Percentiles rank a stretch among this genome's conserved stretches.
Evolutionary conservation across 2,888 invertebrate genomes (phyloP).

Genomic region (Drosophila robusta): DNA sequence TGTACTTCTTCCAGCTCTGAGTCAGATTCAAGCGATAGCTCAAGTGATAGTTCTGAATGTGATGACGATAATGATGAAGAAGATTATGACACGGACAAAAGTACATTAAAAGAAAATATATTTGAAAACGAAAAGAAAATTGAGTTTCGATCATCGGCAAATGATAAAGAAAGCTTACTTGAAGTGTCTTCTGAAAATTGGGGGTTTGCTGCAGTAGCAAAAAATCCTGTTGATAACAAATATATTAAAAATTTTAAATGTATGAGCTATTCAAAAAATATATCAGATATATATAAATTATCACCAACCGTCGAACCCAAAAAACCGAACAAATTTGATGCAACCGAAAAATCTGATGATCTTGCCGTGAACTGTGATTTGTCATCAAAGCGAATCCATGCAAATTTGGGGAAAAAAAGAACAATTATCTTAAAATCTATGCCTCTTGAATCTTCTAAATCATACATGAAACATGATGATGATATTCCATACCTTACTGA

Average conservation of each 20-base stretch:
- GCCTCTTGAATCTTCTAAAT: constrained; percentile 79
- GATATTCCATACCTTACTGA: constrained; percentile 84
- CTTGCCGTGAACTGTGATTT: constrained; percentile 2
- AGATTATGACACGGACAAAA: constrained; percentile 79
- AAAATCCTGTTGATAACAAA: constrained; percentile 85
- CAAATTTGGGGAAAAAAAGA: constrained; percentile 61
- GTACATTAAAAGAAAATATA: constrained; percentile 77
- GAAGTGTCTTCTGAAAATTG: constrained; percentile 84
- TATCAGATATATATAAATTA: constrained; percentile 15
- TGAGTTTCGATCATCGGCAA: constrained; percentile 47
- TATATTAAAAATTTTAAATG: constrained; percentile 47
- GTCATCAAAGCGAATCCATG: constrained; percentile 8
- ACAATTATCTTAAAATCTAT: constrained; percentile 81
- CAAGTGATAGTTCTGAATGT: constrained; percentile 84
- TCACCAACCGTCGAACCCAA: constrained; percentile 30
- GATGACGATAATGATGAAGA: constrained; percentile 83
- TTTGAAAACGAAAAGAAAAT: constrained; percentile 75
- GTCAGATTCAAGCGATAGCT: constrained; percentile 83
- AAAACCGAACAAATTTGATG: constrained; percentile 24
- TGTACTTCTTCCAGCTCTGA: constrained; percentile 84
- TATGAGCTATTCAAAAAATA: constrained; percentile 59
- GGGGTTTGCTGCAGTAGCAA: constrained; percentile 88
- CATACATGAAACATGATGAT: constrained; percentile 72
- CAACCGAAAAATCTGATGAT: constrained; percentile 28
- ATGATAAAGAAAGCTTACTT: constrained; percentile 41